These are phyloP conservation scores for Caenorhabditis briggsae DNA, from an alignment of 1,140 invertebrate species.

Conservation along the genomic window DNA sequence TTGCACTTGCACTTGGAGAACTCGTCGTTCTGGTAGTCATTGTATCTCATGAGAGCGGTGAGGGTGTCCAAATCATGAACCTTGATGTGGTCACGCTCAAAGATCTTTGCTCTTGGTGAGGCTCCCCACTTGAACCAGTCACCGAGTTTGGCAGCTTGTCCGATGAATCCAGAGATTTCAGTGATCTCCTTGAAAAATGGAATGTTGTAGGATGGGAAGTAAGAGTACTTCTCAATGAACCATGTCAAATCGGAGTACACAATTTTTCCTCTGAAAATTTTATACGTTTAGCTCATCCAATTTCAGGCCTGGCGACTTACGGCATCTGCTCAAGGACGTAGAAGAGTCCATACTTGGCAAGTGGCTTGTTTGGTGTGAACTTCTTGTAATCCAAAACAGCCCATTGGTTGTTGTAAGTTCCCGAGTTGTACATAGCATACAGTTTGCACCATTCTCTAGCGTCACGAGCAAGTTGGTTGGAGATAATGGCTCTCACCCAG, in stretches of 20 bases:
- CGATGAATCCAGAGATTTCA: constrained; percentile 78
- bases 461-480: constrained; percentile 85
- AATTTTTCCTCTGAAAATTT: constrained; percentile 62
- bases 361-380: constrained; percentile 80
- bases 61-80: constrained; percentile 81
- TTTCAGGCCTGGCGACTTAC: constrained; percentile 78
- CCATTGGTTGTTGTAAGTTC: constrained; percentile 90
- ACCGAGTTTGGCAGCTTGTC: constrained; percentile 82
- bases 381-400: constrained; percentile 85
- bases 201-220: constrained; percentile 86
- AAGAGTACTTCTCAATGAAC: constrained; percentile 78
- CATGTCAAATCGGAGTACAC: constrained; percentile 64
- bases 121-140: constrained; percentile 84
- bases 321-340: constrained; percentile 89
- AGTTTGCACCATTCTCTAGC: constrained; percentile 83
- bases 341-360: constrained; percentile 81
- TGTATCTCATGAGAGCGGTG: constrained; percentile 83
- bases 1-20: constrained; percentile 83
- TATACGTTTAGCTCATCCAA: background rate
- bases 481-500: constrained; percentile 85
- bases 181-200: constrained; percentile 81
- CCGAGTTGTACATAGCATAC: constrained; percentile 83
- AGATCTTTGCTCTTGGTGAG: constrained; percentile 76
- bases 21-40: constrained; percentile 84
- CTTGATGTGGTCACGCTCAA: constrained; percentile 81